Conservation (phyloP, 2,888 invertebrate genomes). For the Tolmerus cingulatus region DNA sequence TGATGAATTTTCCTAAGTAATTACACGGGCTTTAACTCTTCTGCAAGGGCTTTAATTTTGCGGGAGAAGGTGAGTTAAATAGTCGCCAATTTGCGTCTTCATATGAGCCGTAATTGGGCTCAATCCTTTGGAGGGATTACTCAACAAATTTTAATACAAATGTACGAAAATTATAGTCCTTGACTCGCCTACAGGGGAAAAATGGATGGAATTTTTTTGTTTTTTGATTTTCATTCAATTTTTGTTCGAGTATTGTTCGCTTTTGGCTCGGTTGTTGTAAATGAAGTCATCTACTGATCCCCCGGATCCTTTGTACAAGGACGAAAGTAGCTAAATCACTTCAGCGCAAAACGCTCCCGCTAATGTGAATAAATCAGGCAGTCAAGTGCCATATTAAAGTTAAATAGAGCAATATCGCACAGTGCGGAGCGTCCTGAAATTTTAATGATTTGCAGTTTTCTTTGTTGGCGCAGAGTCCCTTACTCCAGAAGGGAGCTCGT, state of each 20-base stretch:
- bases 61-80: background rate
- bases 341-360: background rate
- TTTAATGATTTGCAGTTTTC: slow-evolving; percentile 41
- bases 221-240: background rate
- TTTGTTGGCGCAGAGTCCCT: slow-evolving; percentile 12
- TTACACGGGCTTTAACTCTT: background rate
- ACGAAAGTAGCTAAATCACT: background rate
- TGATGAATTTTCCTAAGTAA: background rate
- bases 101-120: background rate
- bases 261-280: background rate
- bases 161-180: background rate
- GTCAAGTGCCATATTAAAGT: slow-evolving; percentile 27
- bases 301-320: background rate
- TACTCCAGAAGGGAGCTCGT: background rate
- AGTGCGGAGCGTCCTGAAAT: slow-evolving; percentile 25
- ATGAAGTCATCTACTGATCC: background rate
- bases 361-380: slow-evolving; percentile 16
- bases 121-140: background rate
- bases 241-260: background rate
- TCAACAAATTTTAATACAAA: background rate
- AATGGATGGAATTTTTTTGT: background rate
- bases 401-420: slow-evolving; percentile 14
- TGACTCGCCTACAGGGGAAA: background rate
- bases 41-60: background rate
- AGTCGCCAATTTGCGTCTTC: background rate